phyloP scores from a whole-genome alignment of 2,888 invertebrate species.

The Andrena praecox region DNA sequence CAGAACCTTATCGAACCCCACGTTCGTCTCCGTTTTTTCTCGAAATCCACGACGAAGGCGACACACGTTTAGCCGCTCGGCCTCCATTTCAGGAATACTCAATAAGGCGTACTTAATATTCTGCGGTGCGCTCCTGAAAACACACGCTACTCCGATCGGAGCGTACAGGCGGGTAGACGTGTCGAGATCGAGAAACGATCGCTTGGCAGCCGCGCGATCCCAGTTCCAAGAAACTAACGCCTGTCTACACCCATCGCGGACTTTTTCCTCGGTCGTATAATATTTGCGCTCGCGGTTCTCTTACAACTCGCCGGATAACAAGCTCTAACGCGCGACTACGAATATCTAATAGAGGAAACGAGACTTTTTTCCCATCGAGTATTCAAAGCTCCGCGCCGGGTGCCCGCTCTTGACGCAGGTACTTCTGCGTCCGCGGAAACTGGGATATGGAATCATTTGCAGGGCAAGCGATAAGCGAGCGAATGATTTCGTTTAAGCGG shows the following conservation, averaged over 20 bases:
- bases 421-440: not conserved
- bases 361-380: not conserved
- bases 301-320: not conserved
- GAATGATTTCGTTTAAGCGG: slow-evolving; percentile 27
- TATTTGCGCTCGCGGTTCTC: slow-evolving; percentile 9
- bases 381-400: not conserved
- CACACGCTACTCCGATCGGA: slow-evolving; percentile 63
- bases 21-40: slow-evolving; percentile 36
- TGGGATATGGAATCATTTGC: not conserved
- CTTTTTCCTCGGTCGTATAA: slow-evolving; percentile 2
- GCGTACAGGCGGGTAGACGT: slow-evolving; percentile 57
- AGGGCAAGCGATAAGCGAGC: not conserved
- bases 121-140: slow-evolving; percentile 52
- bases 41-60: slow-evolving; percentile 61
- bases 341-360: slow-evolving; percentile 1
- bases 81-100: slow-evolving; percentile 68
- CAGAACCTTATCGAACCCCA: slow-evolving; percentile 16
- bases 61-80: slow-evolving; percentile 65
- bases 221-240: slow-evolving; percentile 60
- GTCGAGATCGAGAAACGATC: slow-evolving; percentile 66
- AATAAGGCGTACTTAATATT: slow-evolving; percentile 66
- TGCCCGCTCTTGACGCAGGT: not conserved
- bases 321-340: not conserved
- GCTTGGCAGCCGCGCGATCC: slow-evolving; percentile 38
- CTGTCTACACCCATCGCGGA: not conserved